Evolutionary conservation across 2,797 vertebrate species (phyloP), one percentile per base, ranked within the genome.

Genomic region (Muscicapa comitata): DNA sequence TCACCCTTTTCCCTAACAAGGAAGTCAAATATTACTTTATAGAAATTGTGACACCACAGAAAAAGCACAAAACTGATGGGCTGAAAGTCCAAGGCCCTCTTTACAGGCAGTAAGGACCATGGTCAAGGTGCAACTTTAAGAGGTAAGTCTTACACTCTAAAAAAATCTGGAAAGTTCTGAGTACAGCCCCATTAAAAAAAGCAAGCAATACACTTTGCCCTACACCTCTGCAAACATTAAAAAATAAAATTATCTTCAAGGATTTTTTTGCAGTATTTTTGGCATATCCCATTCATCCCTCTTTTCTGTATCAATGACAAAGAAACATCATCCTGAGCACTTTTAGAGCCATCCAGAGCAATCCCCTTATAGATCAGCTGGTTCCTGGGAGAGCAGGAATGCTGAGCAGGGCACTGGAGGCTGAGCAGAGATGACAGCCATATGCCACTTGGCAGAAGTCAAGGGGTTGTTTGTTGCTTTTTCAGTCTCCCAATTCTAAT

Each of bases 391-490:
- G 66, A 73, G 80, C 51, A 84, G 63, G 45, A 84, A 71, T 47
- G 63, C 57, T 76, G 93, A 58, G 88, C 77, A 25, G 63, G 77
- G 94, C 67, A 40, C 76, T 37, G 83, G 86, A 94, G 80, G 88
- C 77, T 93, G 88, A 95, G 82, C 77, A 87, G 68, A 65, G 92
- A 95, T 89, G 96, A 96, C 94, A 96, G 90, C 94, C 95, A 87
- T 87, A 97, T 94, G 93, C 45, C 90, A 82, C 90, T 96, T 78
- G 90, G 90, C 93, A 95, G 74, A 94, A 93, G 75, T 40, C 14
- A 1, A 53, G 79, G 83, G 31, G n/a, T 47, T 81, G 77, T 85
- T 95, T 93, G 90, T 66, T 90, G 90, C 74, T 92, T 92, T 93
- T 88, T 82, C 80, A 73, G 51, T n/a, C 71, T 96, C 88, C 88